Conservation (phyloP, 2,888 invertebrate species). For the Thereva nobilitata region DNA sequence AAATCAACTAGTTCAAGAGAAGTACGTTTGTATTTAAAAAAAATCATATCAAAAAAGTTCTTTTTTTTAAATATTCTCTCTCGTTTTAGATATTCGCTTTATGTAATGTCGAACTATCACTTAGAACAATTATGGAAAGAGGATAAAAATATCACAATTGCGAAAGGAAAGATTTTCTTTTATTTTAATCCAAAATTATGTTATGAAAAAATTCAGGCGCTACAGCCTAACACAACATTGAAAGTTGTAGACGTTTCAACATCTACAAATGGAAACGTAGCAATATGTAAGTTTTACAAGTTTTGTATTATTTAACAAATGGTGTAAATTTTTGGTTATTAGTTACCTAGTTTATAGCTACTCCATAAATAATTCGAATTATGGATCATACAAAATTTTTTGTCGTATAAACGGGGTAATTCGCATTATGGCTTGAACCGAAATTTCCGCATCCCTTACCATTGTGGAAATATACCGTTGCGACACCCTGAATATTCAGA, state of each 20-base stretch:
- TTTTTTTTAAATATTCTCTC: not conserved
- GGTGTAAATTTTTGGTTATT: too few species aligned
- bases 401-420: too few species aligned
- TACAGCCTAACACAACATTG: constrained; percentile 61
- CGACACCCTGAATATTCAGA: too few species aligned
- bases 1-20: constrained; percentile 52
- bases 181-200: constrained; percentile 76
- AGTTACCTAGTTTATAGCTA: too few species aligned
- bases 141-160: constrained; percentile 59
- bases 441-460: too few species aligned
- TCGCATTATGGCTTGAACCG: too few species aligned
- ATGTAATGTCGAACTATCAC: constrained; percentile 70
- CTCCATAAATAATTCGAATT: too few species aligned
- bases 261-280: constrained; percentile 45
- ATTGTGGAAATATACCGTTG: too few species aligned
- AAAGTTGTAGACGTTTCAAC: constrained; percentile 64
- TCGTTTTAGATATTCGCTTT: constrained; percentile 55
- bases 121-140: constrained; percentile 65
- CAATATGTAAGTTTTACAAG: constrained; percentile 19
- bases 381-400: too few species aligned
- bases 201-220: constrained; percentile 62
- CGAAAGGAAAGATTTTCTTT: constrained; percentile 66
- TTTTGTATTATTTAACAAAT: too few species aligned
- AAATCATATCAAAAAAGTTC: not conserved
- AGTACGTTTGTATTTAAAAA: constrained; percentile 44